Percentiles rank a stretch among this genome's conserved stretches.
Evolutionary conservation across 2,888 invertebrate genomes (phyloP).

Genomic region (Autographa gamma): DNA sequence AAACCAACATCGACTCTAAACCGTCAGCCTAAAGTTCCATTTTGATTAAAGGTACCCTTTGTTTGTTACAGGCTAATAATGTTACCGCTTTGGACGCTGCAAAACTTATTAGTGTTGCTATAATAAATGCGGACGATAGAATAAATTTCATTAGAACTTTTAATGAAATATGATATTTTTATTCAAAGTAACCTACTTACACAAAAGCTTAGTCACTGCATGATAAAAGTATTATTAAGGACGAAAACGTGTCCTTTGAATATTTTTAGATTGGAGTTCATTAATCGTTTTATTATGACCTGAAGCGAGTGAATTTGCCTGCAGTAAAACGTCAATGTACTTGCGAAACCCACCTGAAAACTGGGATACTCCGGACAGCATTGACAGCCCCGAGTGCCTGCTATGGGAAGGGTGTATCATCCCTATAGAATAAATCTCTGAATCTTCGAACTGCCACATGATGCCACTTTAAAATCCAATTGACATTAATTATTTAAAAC

Average conservation of each 20-base stretch:
- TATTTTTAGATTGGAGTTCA: conserved; percentile 12
- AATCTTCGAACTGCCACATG: conserved; percentile 92
- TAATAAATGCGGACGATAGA: conserved; percentile 42
- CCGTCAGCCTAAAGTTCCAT: conserved; percentile 6
- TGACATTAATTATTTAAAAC: conserved; percentile 52
- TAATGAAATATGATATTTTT: not conserved
- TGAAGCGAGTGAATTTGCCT: conserved; percentile 9
- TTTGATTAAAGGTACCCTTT: conserved; percentile 19
- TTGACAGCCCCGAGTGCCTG: conserved; percentile 92
- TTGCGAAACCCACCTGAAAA: conserved; percentile 78
- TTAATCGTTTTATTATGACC: conserved; percentile 1
- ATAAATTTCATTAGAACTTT: conserved; percentile 36
- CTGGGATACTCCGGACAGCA: conserved; percentile 82
- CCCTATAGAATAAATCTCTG: conserved; percentile 95
- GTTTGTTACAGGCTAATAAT: conserved; percentile 50
- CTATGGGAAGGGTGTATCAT: conserved; percentile 92
- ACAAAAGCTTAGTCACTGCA: not conserved
- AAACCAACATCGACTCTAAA: conserved; percentile 26
- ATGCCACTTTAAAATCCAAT: conserved; percentile 52
- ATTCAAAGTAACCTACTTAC: not conserved
- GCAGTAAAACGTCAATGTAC: conserved; percentile 20
- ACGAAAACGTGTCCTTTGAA: conserved; percentile 3
- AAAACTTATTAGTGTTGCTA: conserved; percentile 45
- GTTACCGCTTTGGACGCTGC: conserved; percentile 39
- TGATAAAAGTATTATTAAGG: conserved; percentile 6